Evolutionary conservation across 2,888 invertebrate genomes (phyloP), one percentile per base, ranked within the genome.

Genomic region (Athalia cordata): DNA sequence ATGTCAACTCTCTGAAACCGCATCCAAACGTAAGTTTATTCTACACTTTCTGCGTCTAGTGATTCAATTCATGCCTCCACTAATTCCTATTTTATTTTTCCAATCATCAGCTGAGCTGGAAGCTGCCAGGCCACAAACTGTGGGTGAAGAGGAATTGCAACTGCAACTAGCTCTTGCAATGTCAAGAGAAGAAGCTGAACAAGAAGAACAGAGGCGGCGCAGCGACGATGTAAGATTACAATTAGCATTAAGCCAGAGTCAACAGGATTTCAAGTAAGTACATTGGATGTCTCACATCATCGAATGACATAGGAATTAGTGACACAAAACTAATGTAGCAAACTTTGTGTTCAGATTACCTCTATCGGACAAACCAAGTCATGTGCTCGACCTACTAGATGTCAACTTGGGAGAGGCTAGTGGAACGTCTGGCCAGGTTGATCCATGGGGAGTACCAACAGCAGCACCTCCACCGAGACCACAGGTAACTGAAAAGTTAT

Each of bases 111-210:
- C 93, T 78, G 98, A 98, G 85, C 92, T 98, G 84, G 99, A 99
- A 91, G 94, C 96, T 89, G 98, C 98, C 70, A 94, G 99, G 78
- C 99, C 99, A 4, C 96, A 98, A 85, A 99, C 99, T 0, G 96
- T 97, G 0, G 99, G 99, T 4, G 99, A 99, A 91, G 99, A 99
- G 91, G 99, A 99, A 90, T 92, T 99, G 82, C 99, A 99, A 91
- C 92, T 99, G 83, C 99, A 99, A 91, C 93, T 99, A 87, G 99
- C 99, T 68, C 93, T 99, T 89, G 99, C 99, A 77, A 98, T 99
- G 97, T 98, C 98, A 70, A 94, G 98, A 81, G 99, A 99, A 91
- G 99, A 99, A 92, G 98, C 98, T 50, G 99, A 99, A 88, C 96
- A 98, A 85, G 98, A 99, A 90, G 98, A 98, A 91, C 95, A 97